A percentile compares a stretch with the other conserved stretches of the same genome.
phyloP scores from a whole-genome alignment of 2,113 vertebrate species.

The Boulengeromyrus knoepffleri region DNA sequence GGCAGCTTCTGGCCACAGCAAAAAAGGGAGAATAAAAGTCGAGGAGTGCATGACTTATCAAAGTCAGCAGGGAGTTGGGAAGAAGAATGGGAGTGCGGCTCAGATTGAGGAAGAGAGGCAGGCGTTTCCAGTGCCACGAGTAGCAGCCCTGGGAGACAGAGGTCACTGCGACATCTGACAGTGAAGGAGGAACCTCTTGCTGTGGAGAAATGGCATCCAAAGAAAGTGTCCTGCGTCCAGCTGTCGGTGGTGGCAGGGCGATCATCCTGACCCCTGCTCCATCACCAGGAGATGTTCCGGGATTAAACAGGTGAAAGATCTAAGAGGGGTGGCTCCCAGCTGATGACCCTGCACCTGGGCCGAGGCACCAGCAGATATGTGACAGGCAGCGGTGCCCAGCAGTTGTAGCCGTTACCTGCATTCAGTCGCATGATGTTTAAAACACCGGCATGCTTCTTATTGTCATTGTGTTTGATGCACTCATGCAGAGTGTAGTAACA shows the following conservation, averaged over 20 bases:
- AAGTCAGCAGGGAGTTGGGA: not conserved
- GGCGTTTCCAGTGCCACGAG: not conserved
- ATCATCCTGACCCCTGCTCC: not conserved
- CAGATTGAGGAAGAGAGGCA: not conserved
- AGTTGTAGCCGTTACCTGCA: not conserved
- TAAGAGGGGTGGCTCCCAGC: not conserved
- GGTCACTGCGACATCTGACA: not conserved
- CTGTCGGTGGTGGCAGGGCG: not conserved
- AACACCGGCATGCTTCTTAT: not conserved
- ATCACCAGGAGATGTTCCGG: not conserved
- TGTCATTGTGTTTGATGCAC: not conserved
- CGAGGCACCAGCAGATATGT: not conserved
- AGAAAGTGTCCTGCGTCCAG: not conserved
- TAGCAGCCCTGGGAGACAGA: not conserved
- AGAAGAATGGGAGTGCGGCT: not conserved
- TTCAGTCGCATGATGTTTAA: not conserved
- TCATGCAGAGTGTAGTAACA: not conserved
- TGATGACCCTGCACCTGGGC: not conserved
- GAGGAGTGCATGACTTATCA: not conserved
- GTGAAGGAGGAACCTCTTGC: not conserved
- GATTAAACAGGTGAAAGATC: not conserved
- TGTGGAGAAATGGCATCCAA: not conserved
- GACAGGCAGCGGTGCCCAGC: not conserved
- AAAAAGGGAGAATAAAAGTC: not conserved
- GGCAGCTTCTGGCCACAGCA: not conserved